Base-by-base conservation (phyloP, 92 coral and sea anemone species). In the Isaurus tuberculatus region DNA sequence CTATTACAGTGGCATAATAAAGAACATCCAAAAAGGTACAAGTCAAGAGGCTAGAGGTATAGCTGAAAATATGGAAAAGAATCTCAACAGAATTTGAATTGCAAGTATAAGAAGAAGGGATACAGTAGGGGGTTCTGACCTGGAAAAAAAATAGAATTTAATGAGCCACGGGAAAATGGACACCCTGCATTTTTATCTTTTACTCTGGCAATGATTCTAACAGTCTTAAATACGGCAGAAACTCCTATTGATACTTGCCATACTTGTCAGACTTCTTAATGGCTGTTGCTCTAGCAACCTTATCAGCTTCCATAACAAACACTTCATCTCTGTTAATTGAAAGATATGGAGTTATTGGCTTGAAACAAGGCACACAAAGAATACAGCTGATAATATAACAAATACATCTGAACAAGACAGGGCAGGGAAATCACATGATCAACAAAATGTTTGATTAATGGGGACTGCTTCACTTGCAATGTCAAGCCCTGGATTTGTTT, bases 281-380 rank as follows among this genome's bases (percentile, higher is more conserved):
- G 64, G 19, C 49, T 46, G 82, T 53, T 32, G 82, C 82, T 67
- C 82, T 75, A 28, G 66, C 82, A 46, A 75, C 67, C 64, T 75
- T 75, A 46, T 48, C 23, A 14, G 70, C 82, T 25, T 48, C 69
- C 82, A 75, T 75, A 15, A 75, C 36, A 22, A 53, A 53, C 30
- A 75, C 66, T 42, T 75, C 28, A 75, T 75, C 82, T 75, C 82
- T 75, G 69, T 48, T 48, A 3, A 48, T 48, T 48, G 57, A 48
- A 48, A 48, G 57, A 48, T 48, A 3, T 48, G 57, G 57, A 48
- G 57, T 48, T 48, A 48, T 48, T 48, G 57, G 57, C 57, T 48
- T 48, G 57, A 48, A 48, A 48, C 57, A 48, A 48, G 57, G 57
- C 57, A 48, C 20, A 48, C 57, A 48, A 48, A 48, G 57, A 48